Evolutionary conservation across 2,797 vertebrate genomes (phyloP).

Genomic region (Acestrorhynchus altus): DNA sequence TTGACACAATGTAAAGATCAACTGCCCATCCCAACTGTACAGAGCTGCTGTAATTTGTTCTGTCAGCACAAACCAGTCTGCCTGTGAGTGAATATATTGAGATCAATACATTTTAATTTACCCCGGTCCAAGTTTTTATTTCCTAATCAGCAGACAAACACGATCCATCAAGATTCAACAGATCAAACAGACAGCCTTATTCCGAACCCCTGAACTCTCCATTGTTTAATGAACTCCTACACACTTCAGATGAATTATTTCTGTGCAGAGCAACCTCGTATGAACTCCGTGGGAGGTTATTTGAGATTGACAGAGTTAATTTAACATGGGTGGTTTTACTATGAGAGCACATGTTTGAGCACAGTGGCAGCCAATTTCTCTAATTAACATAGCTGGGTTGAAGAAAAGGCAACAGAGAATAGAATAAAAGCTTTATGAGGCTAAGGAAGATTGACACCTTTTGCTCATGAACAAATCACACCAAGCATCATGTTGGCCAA

Average conservation of each 20-base stretch:
- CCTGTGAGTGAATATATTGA: too few species aligned
- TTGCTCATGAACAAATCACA: slow-evolving; percentile 7
- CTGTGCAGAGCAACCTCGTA: background rate
- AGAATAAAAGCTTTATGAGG: slow-evolving; percentile 1
- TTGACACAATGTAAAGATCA: too few species aligned
- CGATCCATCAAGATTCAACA: background rate
- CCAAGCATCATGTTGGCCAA: background rate
- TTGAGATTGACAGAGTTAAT: slow-evolving; percentile 36
- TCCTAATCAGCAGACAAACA: slow-evolving; percentile 2
- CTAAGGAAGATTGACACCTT: slow-evolving; percentile 9
- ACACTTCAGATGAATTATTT: slow-evolving; percentile 16
- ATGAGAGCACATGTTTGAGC: slow-evolving; percentile 20
- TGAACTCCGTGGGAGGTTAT: slow-evolving; percentile 15
- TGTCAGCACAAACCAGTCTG: too few species aligned
- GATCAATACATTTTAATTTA: too few species aligned
- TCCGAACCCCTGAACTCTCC: slow-evolving; percentile 4
- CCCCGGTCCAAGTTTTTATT: too few species aligned
- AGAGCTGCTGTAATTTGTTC: too few species aligned
- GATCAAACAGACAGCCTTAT: slow-evolving; percentile 1
- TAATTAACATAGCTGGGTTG: slow-evolving; percentile 17
- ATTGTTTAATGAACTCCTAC: slow-evolving; percentile 27
- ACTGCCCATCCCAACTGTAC: too few species aligned
- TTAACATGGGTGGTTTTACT: slow-evolving; percentile 33
- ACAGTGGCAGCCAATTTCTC: slow-evolving; percentile 19
- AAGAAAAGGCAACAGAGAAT: slow-evolving; percentile 5